phyloP scores from a whole-genome alignment of 2,797 vertebrate species.

The Menidia menidia region DNA sequence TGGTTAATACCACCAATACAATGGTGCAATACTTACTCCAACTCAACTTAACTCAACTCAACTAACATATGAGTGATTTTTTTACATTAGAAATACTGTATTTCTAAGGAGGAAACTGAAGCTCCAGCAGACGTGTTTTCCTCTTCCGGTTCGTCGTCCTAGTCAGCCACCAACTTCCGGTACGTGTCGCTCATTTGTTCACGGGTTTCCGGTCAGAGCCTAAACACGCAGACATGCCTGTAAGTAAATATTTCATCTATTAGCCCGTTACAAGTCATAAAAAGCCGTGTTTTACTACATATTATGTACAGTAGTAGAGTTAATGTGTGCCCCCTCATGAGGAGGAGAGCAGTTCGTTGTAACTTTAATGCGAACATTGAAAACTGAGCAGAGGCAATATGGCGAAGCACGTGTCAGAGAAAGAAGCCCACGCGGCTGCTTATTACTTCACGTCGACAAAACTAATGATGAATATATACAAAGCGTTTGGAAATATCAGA shows the following conservation, averaged over 20 bases:
- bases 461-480: neutral
- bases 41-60: too few species aligned
- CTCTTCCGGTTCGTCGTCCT: neutral
- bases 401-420: slow-evolving; percentile 72
- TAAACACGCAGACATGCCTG: slow-evolving; percentile 87
- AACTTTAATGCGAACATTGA: neutral
- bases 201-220: slow-evolving; percentile 63
- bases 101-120: too few species aligned
- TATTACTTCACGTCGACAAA: neutral
- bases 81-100: too few species aligned
- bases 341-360: fast-evolving
- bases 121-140: neutral
- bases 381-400: slow-evolving; percentile 56
- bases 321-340: fast-evolving
- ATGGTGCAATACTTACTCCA: too few species aligned
- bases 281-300: neutral
- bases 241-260: slow-evolving; percentile 79
- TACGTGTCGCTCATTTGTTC: neutral
- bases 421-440: slow-evolving; percentile 40
- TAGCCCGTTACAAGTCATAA: fast-evolving
- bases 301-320: fast-evolving
- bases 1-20: too few species aligned
- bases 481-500: neutral
- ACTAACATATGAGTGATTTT: too few species aligned
- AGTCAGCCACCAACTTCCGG: slow-evolving; percentile 74